Conservation (phyloP, 2,888 invertebrate genomes). For the Zhuqinia jingwanae region DNA sequence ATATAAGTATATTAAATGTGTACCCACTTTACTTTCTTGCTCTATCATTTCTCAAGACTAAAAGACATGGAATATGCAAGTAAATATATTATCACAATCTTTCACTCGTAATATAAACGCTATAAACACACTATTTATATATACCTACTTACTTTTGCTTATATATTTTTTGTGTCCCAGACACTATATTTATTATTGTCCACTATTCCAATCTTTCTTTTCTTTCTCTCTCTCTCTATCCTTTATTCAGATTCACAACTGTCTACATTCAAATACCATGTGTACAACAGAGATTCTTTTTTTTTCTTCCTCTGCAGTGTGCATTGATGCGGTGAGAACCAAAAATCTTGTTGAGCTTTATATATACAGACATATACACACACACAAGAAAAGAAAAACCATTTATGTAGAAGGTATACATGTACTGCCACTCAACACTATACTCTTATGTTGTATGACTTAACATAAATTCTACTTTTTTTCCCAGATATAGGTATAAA, state of each 20-base stretch:
- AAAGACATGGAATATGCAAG: neutral
- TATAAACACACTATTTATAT: no score
- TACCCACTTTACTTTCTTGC: neutral
- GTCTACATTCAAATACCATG: constrained; percentile 1
- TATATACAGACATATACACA: no score
- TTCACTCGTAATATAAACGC: no score
- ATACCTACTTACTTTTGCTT: neutral
- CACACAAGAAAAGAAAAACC: no score
- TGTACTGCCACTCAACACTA: neutral
- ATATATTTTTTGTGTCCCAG: neutral
- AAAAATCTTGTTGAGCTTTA: constrained; percentile 25
- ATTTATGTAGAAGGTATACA: no score
- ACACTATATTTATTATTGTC: neutral
- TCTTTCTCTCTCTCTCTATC: neutral
- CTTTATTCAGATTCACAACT: neutral
- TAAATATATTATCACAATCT: neutral
- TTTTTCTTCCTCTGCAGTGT: neutral
- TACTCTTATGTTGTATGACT: constrained; percentile 12
- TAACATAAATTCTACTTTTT: constrained; percentile 55
- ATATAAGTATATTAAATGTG: neutral
- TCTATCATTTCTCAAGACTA: neutral
- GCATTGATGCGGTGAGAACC: constrained; percentile 25
- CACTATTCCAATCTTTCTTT: neutral
- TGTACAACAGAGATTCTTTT: constrained; percentile 6
- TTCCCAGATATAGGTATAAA: no score